Percentiles rank a stretch among this genome's conserved stretches.
phyloP scores from a whole-genome alignment of 2,797 vertebrate species.

The Notolabrus celidotus region DNA sequence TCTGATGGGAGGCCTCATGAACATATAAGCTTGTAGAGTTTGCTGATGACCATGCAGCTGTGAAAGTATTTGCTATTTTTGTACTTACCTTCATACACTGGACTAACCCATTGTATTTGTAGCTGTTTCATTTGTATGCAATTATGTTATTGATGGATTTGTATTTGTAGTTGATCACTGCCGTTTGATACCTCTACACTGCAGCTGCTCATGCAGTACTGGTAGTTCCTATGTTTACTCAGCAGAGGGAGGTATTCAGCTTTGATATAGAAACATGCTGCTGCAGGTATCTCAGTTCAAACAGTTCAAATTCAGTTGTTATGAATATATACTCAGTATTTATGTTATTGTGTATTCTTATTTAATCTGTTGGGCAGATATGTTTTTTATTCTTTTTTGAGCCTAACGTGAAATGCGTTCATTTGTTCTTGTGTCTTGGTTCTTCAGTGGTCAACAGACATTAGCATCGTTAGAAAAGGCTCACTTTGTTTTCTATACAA shows the following conservation, averaged over 20 bases:
- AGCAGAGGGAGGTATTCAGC: slow-evolving; percentile 69
- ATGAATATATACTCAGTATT: slow-evolving; percentile 39
- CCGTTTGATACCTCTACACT: slow-evolving; percentile 68
- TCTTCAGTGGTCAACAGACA: too few relatives aligned
- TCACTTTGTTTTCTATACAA: slow-evolving; percentile 8
- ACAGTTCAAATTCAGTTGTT: slow-evolving; percentile 25
- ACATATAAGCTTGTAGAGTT: slow-evolving; percentile 5
- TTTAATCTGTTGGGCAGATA: slow-evolving; percentile 47
- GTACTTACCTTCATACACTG: slow-evolving; percentile 63
- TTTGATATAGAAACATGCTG: slow-evolving; percentile 56
- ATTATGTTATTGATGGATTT: slow-evolving; percentile 46
- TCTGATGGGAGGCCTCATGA: slow-evolving; percentile 15
- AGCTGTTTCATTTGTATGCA: slow-evolving; percentile 50
- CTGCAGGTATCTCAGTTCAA: slow-evolving; percentile 48
- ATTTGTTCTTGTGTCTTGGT: not conserved
- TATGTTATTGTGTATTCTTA: slow-evolving; percentile 55
- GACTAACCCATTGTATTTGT: slow-evolving; percentile 77
- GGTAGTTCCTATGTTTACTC: slow-evolving; percentile 65
- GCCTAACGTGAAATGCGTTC: slow-evolving; percentile 4
- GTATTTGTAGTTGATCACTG: slow-evolving; percentile 80
- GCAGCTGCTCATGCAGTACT: slow-evolving; percentile 36
- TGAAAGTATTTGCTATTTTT: slow-evolving; percentile 69
- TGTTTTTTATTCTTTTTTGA: slow-evolving; percentile 41
- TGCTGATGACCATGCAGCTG: slow-evolving; percentile 53
- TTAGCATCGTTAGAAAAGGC: slow-evolving; percentile 1